Percentiles rank a stretch among this genome's conserved stretches.
phyloP scores from a whole-genome alignment of 2,113 vertebrate genomes.

The Anarrhichthys ocellatus region DNA sequence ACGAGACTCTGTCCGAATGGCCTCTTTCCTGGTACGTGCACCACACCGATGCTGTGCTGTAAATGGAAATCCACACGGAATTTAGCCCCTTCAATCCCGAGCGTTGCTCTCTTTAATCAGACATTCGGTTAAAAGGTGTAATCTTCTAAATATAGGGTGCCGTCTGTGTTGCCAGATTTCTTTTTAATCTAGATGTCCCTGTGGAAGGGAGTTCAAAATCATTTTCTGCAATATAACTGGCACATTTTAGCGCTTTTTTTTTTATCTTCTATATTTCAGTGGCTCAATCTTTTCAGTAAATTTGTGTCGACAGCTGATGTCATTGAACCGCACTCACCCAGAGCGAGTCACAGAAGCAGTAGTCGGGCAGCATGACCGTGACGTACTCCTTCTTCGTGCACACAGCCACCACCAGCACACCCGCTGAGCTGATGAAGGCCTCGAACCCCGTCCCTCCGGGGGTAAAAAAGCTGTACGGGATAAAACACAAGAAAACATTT shows the following conservation, averaged over 20 bases:
- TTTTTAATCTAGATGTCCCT: neutral
- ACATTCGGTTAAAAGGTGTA: neutral
- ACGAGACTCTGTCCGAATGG: constrained; percentile 97
- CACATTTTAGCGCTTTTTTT: neutral
- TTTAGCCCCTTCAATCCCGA: neutral
- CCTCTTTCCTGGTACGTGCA: constrained; percentile 95
- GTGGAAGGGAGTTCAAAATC: neutral
- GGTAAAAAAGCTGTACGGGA: constrained; percentile 90
- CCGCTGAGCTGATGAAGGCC: constrained; percentile 93
- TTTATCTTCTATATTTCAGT: neutral
- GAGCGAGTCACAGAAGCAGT: constrained; percentile 97
- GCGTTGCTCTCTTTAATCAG: constrained; percentile 5
- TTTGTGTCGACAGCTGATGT: neutral
- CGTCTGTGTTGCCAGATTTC: neutral
- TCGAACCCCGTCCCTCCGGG: constrained; percentile 94
- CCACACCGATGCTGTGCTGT: constrained; percentile 94
- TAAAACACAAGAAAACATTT: neutral
- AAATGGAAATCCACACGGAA: constrained; percentile 37
- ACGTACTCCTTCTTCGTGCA: constrained; percentile 98
- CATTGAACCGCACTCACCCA: constrained; percentile 85
- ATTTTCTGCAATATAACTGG: neutral
- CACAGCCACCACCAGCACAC: constrained; percentile 93
- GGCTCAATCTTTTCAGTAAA: neutral
- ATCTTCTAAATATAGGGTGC: neutral
- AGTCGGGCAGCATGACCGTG: constrained; percentile 94